These are phyloP conservation scores for Oryzias melastigma DNA, from an alignment of 2,113 vertebrate genomes.

Conservation along the genomic window DNA sequence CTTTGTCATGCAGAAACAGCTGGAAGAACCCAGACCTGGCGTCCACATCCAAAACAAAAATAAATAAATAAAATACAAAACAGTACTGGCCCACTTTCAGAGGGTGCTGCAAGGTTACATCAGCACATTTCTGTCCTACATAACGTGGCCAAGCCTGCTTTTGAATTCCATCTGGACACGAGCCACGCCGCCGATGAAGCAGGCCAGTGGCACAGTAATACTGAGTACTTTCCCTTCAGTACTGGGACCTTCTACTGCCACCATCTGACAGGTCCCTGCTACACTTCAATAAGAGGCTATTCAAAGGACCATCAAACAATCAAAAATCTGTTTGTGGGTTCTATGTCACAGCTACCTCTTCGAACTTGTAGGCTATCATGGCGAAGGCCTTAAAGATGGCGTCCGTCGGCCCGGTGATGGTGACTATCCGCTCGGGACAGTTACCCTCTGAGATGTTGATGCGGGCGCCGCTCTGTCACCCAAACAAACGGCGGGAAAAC, in stretches of 20 bases:
- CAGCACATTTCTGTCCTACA: slow-evolving; percentile 54
- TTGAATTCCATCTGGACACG: slow-evolving; percentile 31
- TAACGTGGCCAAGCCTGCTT: slow-evolving; percentile 35
- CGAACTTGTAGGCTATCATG: slow-evolving; percentile 99
- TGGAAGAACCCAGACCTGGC: slow-evolving; percentile 2
- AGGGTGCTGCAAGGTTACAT: slow-evolving; percentile 55
- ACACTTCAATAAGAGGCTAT: too few relatives aligned
- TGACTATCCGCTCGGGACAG: slow-evolving; percentile 96
- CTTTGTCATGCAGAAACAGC: background rate
- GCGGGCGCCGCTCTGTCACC: slow-evolving; percentile 88
- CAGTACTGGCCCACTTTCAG: slow-evolving; percentile 50
- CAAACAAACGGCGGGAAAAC: background rate
- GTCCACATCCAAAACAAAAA: slow-evolving; percentile 17
- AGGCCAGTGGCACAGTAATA: background rate
- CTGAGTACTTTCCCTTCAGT: slow-evolving; percentile 1
- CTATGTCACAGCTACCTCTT: slow-evolving; percentile 82
- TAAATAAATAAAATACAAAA: background rate
- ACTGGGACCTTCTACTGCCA: background rate
- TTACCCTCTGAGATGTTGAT: slow-evolving; percentile 99
- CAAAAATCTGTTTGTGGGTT: too few relatives aligned
- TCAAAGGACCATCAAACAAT: too few relatives aligned
- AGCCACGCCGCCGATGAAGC: slow-evolving; percentile 2
- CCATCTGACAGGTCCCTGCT: too few relatives aligned
- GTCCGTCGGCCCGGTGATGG: slow-evolving; percentile 96
- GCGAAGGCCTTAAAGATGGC: slow-evolving; percentile 99